phyloP scores from a whole-genome alignment of 2,797 vertebrate genomes.

The Chelidonichthys spinosus region DNA sequence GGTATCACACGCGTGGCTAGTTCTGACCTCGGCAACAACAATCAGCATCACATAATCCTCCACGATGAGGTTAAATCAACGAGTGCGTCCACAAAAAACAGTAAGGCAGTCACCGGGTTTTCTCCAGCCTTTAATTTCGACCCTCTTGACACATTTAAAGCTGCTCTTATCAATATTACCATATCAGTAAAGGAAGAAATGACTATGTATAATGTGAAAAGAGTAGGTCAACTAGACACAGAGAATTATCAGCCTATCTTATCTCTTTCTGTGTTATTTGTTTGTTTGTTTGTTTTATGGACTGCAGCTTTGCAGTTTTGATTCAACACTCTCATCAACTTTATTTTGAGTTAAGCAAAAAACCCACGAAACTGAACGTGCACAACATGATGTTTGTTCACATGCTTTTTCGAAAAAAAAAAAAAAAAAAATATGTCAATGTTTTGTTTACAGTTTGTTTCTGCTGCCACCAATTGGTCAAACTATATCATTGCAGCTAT shows the following conservation, averaged over 20 bases:
- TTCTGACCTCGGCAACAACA: slow-evolving; percentile 20
- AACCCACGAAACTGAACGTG: neutral
- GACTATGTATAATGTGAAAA: neutral
- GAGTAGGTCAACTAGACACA: neutral
- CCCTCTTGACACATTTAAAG: neutral
- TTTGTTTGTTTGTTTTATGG: neutral
- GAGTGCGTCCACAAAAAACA: neutral
- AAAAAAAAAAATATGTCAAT: neutral
- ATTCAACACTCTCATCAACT: neutral
- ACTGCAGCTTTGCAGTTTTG: neutral
- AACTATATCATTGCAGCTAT: neutral
- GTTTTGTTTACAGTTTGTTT: neutral
- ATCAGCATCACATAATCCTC: slow-evolving; percentile 38
- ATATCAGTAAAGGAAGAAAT: neutral
- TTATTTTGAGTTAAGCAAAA: neutral
- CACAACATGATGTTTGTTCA: neutral
- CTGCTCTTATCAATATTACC: neutral
- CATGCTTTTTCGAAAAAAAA: neutral
- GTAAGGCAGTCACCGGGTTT: neutral
- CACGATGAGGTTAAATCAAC: slow-evolving; percentile 23
- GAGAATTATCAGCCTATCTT: neutral
- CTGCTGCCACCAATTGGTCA: neutral
- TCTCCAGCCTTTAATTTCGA: neutral
- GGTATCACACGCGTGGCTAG: slow-evolving; percentile 17
- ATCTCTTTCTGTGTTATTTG: neutral